phyloP scores from a whole-genome alignment of 2,888 invertebrate species.

The Xanthia icteritia region DNA sequence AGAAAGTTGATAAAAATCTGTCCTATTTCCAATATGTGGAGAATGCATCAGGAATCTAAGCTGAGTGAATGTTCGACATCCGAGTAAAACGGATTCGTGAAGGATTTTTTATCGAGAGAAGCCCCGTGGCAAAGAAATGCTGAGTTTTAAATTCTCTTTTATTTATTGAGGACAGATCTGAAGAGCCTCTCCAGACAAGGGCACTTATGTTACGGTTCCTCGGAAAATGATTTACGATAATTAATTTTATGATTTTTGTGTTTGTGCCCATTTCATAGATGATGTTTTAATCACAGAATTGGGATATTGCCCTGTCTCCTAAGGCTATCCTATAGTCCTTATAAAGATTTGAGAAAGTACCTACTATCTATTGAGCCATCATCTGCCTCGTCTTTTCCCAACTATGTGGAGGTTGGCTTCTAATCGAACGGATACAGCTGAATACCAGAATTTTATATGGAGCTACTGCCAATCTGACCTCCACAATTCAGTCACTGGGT shows the following conservation, averaged over 20 bases:
- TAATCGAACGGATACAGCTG: neutral
- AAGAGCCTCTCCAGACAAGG: neutral
- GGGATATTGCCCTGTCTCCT: neutral
- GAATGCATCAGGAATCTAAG: neutral
- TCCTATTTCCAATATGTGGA: conserved; percentile 1
- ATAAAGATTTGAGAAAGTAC: neutral
- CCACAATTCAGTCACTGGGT: neutral
- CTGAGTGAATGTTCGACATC: conserved; percentile 10
- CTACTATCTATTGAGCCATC: neutral
- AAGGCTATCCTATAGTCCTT: neutral
- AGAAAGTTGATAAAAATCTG: neutral
- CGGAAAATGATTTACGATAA: neutral
- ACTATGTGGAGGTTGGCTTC: neutral
- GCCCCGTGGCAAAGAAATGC: conserved; percentile 14
- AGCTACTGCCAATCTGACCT: neutral
- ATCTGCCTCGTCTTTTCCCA: neutral
- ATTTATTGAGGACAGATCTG: conserved; percentile 34
- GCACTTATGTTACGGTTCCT: neutral
- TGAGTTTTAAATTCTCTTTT: conserved; percentile 40
- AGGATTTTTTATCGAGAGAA: conserved; percentile 19
- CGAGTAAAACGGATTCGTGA: conserved; percentile 22
- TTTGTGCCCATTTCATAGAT: neutral
- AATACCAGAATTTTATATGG: neutral
- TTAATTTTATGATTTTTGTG: neutral
- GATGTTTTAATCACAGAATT: neutral